A percentile compares a stretch with the other conserved stretches of the same genome.
These are phyloP conservation scores for Sceloporus tristichus DNA, from an alignment of 2,113 vertebrate species.

Conservation along the genomic window DNA sequence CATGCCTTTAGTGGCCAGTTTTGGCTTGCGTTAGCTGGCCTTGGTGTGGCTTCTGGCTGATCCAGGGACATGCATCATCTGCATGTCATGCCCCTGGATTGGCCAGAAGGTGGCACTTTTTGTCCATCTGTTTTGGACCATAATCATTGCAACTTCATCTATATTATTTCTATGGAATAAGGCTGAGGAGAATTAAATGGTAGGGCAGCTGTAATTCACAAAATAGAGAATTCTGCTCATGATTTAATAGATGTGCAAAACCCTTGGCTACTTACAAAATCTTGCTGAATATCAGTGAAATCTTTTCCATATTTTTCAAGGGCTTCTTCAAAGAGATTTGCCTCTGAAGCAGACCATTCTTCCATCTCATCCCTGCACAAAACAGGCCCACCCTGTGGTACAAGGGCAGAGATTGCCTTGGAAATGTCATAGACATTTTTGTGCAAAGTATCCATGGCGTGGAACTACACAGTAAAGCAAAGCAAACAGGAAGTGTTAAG, in stretches of 20 bases:
- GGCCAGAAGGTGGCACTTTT: too few species aligned
- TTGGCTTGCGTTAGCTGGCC: too few species aligned
- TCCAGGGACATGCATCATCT: too few species aligned
- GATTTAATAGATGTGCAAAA: neutral
- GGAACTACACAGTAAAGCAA: conserved; percentile 82
- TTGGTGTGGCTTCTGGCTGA: too few species aligned
- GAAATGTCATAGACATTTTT: conserved; percentile 94
- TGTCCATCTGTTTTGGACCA: too few species aligned
- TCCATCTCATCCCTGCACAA: conserved; percentile 99
- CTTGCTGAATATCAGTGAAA: conserved; percentile 98
- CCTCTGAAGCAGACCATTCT: conserved; percentile 98
- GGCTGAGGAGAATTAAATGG: neutral
- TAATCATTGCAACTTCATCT: too few species aligned
- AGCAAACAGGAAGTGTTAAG: conserved; percentile 1
- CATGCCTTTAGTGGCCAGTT: too few species aligned
- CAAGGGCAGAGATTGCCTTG: conserved; percentile 94
- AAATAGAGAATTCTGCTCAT: too few species aligned
- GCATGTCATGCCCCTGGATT: too few species aligned
- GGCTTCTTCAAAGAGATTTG: conserved; percentile 97
- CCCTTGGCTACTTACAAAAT: conserved; percentile 89
- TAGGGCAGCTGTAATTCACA: too few species aligned
- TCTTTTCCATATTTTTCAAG: conserved; percentile 98
- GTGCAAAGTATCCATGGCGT: conserved; percentile 98
- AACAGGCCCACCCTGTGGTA: conserved; percentile 97
- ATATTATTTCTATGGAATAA: neutral